These are phyloP conservation scores for Coryphaenoides rupestris DNA, from an alignment of 2,113 vertebrate species.

Conservation along the genomic window DNA sequence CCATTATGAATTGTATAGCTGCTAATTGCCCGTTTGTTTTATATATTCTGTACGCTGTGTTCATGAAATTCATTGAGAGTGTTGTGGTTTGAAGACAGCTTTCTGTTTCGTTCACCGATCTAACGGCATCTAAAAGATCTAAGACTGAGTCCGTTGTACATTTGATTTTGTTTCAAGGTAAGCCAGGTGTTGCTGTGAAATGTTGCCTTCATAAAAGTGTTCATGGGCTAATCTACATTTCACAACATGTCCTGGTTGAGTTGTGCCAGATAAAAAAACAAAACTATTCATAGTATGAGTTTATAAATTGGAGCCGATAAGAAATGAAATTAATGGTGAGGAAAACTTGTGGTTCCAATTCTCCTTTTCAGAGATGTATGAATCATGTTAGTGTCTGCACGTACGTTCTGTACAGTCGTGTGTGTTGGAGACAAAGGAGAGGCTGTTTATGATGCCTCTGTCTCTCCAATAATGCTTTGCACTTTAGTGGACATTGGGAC, in stretches of 20 bases:
- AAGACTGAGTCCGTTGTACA: slow-evolving; percentile 4
- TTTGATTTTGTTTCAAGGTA: slow-evolving; percentile 18
- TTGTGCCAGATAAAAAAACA: not conserved
- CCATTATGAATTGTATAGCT: slow-evolving; percentile 11
- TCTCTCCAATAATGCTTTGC: slow-evolving; percentile 50
- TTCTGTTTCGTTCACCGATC: slow-evolving; percentile 25
- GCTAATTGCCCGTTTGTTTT: slow-evolving; percentile 25
- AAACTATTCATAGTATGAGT: too few species aligned
- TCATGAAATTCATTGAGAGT: slow-evolving; percentile 34
- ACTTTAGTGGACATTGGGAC: slow-evolving; percentile 50
- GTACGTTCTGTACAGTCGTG: slow-evolving; percentile 33
- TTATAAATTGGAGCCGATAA: not conserved
- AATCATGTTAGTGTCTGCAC: slow-evolving; percentile 27
- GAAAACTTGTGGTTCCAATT: too few species aligned
- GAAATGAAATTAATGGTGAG: not conserved
- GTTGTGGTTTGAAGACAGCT: slow-evolving; percentile 23
- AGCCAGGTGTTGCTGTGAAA: slow-evolving; percentile 20
- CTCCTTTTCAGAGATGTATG: slow-evolving; percentile 3
- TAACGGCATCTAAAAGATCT: slow-evolving; percentile 22
- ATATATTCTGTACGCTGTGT: slow-evolving; percentile 31
- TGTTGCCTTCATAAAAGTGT: slow-evolving; percentile 13
- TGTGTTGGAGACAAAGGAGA: slow-evolving; percentile 11
- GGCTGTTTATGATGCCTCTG: slow-evolving; percentile 16
- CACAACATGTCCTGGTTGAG: slow-evolving; percentile 12
- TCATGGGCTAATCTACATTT: slow-evolving; percentile 15